Evolutionary conservation across 2,113 vertebrate species (phyloP).

Genomic region (Podarcis cretensis): DNA sequence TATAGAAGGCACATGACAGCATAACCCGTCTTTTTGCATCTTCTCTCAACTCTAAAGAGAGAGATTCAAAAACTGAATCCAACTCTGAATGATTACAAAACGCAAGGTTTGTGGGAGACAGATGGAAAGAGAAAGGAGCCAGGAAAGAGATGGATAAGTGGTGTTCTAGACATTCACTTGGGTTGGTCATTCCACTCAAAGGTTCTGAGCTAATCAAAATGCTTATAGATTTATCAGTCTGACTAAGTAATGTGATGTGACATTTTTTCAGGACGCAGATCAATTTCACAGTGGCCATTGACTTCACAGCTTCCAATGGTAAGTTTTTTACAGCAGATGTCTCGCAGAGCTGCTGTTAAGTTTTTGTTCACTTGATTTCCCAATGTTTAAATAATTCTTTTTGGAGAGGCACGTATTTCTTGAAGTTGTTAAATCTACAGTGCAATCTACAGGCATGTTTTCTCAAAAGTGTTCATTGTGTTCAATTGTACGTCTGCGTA

Average conservation of each 20-base stretch:
- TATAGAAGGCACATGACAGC: background rate
- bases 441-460: background rate
- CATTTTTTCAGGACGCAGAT: conserved; percentile 86
- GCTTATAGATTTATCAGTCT: background rate
- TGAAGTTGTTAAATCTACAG: background rate
- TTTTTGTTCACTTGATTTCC: background rate
- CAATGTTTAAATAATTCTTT: background rate
- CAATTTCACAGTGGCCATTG: conserved; percentile 97
- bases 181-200: background rate
- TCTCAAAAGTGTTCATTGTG: background rate
- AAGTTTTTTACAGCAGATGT: conserved; percentile 68
- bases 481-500: background rate
- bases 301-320: conserved; percentile 97
- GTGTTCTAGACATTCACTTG: background rate
- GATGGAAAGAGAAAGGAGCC: background rate
- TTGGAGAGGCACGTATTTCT: background rate
- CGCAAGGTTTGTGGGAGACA: background rate
- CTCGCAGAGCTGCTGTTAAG: background rate
- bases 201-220: background rate
- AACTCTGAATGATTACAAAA: background rate
- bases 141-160: background rate
- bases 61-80: background rate
- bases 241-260: background rate
- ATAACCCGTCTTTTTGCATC: background rate
- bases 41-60: background rate